phyloP scores from a whole-genome alignment of 1,140 invertebrate genomes.

The Octopus sinensis region DNA sequence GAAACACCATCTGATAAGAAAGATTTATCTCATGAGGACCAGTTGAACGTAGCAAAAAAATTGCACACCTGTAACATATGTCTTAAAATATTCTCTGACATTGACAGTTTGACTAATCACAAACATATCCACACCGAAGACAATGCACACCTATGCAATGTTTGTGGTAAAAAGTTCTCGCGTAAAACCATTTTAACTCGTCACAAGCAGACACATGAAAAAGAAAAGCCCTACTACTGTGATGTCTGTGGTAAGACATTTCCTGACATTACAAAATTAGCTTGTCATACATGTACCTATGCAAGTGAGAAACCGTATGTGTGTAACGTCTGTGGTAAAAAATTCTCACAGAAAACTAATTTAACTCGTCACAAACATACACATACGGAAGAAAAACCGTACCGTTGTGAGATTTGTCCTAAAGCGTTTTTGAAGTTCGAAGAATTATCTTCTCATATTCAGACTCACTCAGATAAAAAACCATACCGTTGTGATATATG shows the following conservation, averaged over 20 bases:
- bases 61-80: slow-evolving; percentile 73
- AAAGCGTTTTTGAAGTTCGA: slow-evolving; percentile 39
- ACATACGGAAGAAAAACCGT: slow-evolving; percentile 81
- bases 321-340: slow-evolving; percentile 65
- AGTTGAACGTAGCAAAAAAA: slow-evolving; percentile 78
- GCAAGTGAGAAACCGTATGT: slow-evolving; percentile 66
- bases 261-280: slow-evolving; percentile 26
- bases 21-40: slow-evolving; percentile 71
- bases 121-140: slow-evolving; percentile 61
- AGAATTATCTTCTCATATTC: slow-evolving; percentile 12
- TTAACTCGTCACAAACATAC: slow-evolving; percentile 75
- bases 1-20: slow-evolving; percentile 59
- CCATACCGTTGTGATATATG: slow-evolving; percentile 10
- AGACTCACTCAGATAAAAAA: slow-evolving; percentile 9
- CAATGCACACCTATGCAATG: slow-evolving; percentile 66
- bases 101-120: slow-evolving; percentile 14
- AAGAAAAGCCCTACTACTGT: slow-evolving; percentile 79
- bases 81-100: slow-evolving; percentile 43
- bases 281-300: slow-evolving; percentile 42
- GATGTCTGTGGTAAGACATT: slow-evolving; percentile 58
- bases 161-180: slow-evolving; percentile 62
- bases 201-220: slow-evolving; percentile 75
- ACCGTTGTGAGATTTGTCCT: slow-evolving; percentile 66
- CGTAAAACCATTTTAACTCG: slow-evolving; percentile 67
- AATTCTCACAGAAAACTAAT: slow-evolving; percentile 59